Percentiles rank a stretch among this genome's conserved stretches.
phyloP scores from a whole-genome alignment of 2,113 vertebrate genomes.

The Bubo scandiacus region DNA sequence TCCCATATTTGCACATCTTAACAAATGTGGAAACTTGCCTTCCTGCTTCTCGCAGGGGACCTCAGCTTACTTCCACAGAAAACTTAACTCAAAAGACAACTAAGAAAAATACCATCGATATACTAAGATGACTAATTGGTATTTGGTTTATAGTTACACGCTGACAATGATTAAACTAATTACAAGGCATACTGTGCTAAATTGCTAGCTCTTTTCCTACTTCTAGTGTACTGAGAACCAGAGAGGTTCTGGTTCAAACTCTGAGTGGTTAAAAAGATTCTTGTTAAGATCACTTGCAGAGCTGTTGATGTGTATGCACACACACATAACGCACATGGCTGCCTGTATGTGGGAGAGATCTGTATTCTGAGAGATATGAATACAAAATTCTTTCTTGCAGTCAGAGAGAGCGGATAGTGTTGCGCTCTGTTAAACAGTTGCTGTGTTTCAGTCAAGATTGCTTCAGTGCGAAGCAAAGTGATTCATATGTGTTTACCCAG shows the following conservation, averaged over 20 bases:
- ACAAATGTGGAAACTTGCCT: constrained; percentile 18
- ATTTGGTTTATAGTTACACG: constrained; percentile 72
- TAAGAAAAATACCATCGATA: constrained; percentile 53
- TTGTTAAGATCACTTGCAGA: constrained; percentile 7
- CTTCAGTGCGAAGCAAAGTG: background rate
- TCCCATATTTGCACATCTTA: constrained; percentile 52
- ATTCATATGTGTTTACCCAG: background rate
- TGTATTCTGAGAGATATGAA: background rate
- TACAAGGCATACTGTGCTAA: constrained; percentile 67
- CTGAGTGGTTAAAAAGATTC: constrained; percentile 37
- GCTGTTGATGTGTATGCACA: background rate
- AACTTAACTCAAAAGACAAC: constrained; percentile 60
- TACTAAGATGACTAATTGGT: constrained; percentile 67
- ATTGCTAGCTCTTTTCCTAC: constrained; percentile 65
- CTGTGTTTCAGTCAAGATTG: background rate
- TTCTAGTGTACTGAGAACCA: constrained; percentile 40
- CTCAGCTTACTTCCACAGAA: constrained; percentile 46
- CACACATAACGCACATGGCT: accelerated
- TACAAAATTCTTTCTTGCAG: background rate
- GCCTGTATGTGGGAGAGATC: background rate
- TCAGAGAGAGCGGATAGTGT: background rate
- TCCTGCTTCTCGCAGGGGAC: constrained; percentile 14
- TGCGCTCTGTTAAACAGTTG: background rate
- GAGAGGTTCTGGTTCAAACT: constrained; percentile 55
- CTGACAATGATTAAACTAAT: constrained; percentile 76